These are phyloP conservation scores for Naja naja DNA, from an alignment of 2,113 vertebrate species.

Conservation along the genomic window DNA sequence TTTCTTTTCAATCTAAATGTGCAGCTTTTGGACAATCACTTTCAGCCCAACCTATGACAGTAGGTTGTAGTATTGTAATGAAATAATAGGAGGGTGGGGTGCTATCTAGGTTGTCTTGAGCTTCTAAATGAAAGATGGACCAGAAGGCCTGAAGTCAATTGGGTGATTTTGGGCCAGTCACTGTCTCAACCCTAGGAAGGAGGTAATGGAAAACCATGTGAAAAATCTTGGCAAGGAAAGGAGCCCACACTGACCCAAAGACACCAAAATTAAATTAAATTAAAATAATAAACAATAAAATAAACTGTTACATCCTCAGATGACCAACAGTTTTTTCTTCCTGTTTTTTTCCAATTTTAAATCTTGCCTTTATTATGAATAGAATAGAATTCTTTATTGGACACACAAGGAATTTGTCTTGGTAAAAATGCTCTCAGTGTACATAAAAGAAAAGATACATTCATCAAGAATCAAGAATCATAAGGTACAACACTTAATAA, in stretches of 20 bases:
- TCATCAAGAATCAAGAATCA: too few relatives aligned
- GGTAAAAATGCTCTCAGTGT: too few relatives aligned
- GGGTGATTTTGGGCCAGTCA: neutral
- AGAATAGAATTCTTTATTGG: too few relatives aligned
- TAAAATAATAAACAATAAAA: neutral
- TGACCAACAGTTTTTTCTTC: neutral
- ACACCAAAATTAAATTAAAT: neutral
- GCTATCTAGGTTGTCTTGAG: neutral
- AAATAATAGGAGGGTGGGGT: neutral
- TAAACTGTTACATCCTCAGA: neutral
- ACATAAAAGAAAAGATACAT: too few relatives aligned
- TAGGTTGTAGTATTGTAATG: neutral
- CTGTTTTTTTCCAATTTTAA: neutral
- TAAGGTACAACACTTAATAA: too few relatives aligned
- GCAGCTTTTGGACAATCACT: neutral
- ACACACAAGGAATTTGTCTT: too few relatives aligned
- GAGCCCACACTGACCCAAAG: neutral
- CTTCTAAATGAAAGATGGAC: neutral
- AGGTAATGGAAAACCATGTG: neutral
- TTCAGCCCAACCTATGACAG: neutral
- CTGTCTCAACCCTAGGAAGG: neutral
- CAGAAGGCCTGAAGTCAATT: neutral
- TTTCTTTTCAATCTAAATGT: neutral
- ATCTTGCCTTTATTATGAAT: neutral
- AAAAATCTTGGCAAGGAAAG: neutral